phyloP scores from a whole-genome alignment of 2,888 invertebrate genomes.

The Lithosia quadra region DNA sequence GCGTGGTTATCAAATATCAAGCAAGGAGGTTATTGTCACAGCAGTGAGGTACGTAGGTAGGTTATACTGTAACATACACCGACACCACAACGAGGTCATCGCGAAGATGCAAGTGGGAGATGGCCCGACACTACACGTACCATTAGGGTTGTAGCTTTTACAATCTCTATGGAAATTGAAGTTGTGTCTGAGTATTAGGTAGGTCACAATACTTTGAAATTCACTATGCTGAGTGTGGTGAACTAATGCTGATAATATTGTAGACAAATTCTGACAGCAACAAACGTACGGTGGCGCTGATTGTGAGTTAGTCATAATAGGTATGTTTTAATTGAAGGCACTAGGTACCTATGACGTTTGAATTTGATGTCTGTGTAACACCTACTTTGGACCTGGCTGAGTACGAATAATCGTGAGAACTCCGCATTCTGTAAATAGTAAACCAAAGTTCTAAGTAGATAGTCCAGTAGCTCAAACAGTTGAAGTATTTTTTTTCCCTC shows the following conservation, averaged over 20 bases:
- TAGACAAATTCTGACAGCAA: too few relatives aligned
- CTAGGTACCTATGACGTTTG: neutral
- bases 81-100: constrained; percentile 51
- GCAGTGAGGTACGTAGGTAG: constrained; percentile 19
- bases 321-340: neutral
- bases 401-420: neutral
- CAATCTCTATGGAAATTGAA: constrained; percentile 13
- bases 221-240: too few relatives aligned
- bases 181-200: constrained; percentile 4
- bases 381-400: neutral
- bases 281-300: too few relatives aligned
- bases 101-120: constrained; percentile 38
- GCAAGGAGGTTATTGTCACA: constrained; percentile 18
- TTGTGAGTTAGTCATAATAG: too few relatives aligned
- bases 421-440: neutral
- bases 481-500: neutral
- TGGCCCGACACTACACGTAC: constrained; percentile 37
- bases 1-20: constrained; percentile 41
- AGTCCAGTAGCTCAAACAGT: neutral
- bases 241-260: too few relatives aligned
- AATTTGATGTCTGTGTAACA: neutral
- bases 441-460: neutral
- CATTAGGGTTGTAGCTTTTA: constrained; percentile 44
- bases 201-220: too few relatives aligned
- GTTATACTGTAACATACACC: constrained; percentile 45